Evolutionary conservation across 1,140 invertebrate species (phyloP).

Genomic region (Drosophila rufa): DNA sequence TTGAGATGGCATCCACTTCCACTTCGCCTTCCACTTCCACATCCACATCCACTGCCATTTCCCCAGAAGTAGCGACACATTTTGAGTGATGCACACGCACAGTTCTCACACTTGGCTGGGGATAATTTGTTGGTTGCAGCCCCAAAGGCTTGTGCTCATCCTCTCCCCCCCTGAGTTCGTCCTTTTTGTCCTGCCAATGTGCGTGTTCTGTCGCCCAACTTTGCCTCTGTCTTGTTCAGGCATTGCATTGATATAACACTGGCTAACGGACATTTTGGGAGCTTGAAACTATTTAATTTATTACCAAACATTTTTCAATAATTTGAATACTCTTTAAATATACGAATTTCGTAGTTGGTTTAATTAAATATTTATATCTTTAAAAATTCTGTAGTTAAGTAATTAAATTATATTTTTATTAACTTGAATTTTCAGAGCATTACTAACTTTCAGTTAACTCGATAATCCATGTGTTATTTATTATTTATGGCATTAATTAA

Average conservation of each 20-base stretch:
- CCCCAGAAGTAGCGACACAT: constrained; percentile 49
- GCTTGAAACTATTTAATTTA: neutral
- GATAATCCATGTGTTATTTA: neutral
- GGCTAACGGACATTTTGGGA: neutral
- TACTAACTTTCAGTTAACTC: too few relatives aligned
- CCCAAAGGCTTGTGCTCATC: constrained; percentile 36
- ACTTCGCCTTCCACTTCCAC: constrained; percentile 30
- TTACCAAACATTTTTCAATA: neutral
- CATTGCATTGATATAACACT: constrained; percentile 38
- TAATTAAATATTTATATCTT: too few relatives aligned
- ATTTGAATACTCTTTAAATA: too few relatives aligned
- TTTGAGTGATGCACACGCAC: constrained; percentile 81
- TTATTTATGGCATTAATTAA: neutral
- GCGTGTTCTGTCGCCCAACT: constrained; percentile 23
- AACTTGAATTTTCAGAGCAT: neutral
- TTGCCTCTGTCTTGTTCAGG: constrained; percentile 17
- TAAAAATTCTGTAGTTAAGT: too few relatives aligned
- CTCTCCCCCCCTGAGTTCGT: constrained; percentile 20
- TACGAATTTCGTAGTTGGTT: neutral
- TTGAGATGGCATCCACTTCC: constrained; percentile 70
- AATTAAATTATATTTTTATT: neutral
- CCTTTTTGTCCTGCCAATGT: constrained; percentile 42
- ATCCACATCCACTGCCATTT: constrained; percentile 40
- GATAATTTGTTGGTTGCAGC: constrained; percentile 78
- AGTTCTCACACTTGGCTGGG: constrained; percentile 54